Evolutionary conservation across 2,888 invertebrate genomes (phyloP).

Genomic region (Aradus depressus): DNA sequence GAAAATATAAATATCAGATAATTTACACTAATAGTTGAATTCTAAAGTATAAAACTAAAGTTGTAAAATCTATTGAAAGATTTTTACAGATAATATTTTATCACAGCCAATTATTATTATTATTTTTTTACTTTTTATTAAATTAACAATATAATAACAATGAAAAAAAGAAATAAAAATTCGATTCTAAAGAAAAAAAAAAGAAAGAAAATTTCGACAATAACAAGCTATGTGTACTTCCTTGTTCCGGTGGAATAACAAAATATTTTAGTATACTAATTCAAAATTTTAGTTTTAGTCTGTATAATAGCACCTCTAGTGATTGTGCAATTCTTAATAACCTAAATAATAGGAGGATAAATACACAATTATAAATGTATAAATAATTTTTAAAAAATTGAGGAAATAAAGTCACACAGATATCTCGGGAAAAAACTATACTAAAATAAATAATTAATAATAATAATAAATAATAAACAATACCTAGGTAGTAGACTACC

Average conservation of each 20-base stretch:
- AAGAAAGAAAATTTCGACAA: slow-evolving; percentile 12
- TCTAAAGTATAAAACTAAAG: slow-evolving; percentile 5
- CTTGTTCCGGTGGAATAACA: neutral
- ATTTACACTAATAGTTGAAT: slow-evolving; percentile 8
- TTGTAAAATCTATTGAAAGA: slow-evolving; percentile 8
- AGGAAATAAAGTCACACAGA: neutral
- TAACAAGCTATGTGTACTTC: slow-evolving; percentile 3
- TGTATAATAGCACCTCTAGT: slow-evolving; percentile 20
- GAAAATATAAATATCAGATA: slow-evolving; percentile 15
- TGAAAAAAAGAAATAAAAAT: neutral
- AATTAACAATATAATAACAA: neutral
- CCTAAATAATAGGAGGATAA: slow-evolving; percentile 6
- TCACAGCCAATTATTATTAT: slow-evolving; percentile 19
- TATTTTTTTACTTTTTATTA: slow-evolving; percentile 3
- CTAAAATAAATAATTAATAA: slow-evolving; percentile 16
- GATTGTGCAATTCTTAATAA: slow-evolving; percentile 20
- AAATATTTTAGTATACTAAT: slow-evolving; percentile 5
- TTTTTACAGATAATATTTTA: slow-evolving; percentile 7
- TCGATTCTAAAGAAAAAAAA: too few species aligned
- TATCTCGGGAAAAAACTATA: neutral
- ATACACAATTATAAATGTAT: slow-evolving; percentile 8
- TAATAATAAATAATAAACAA: slow-evolving; percentile 13
- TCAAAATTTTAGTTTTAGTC: neutral
- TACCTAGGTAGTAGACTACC: slow-evolving; percentile 15
- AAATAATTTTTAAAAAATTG: slow-evolving; percentile 5